Conservation (phyloP, 2,797 vertebrate species). For the Xenops minutus region DNA sequence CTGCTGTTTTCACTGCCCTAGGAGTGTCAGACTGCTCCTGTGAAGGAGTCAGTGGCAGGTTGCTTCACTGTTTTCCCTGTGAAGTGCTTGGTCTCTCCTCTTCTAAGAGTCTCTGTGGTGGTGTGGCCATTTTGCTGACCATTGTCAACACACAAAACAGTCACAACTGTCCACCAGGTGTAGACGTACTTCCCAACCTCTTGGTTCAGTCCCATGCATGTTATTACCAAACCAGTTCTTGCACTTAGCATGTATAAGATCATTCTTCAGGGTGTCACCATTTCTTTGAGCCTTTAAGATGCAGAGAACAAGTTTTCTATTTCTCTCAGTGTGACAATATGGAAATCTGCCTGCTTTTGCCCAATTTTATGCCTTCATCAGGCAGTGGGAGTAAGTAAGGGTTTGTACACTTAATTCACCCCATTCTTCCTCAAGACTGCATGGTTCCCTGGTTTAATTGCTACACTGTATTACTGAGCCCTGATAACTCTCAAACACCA, state of each 20-base stretch:
- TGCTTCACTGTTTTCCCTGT: background rate
- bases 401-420: background rate
- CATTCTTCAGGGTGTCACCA: background rate
- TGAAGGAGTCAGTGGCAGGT: background rate
- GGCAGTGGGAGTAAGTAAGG: background rate
- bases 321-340: background rate
- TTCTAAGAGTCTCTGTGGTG: background rate
- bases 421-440: background rate
- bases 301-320: background rate
- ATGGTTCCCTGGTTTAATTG: background rate
- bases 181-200: background rate
- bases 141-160: background rate
- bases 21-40: background rate
- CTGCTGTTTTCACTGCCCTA: background rate
- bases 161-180: rapidly evolving
- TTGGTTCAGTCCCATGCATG: rapidly evolving
- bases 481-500: background rate
- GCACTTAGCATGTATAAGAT: background rate
- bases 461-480: background rate
- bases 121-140: background rate
- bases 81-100: background rate
- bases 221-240: background rate
- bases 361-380: background rate
- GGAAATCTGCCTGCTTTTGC: background rate
- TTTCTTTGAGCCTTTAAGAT: background rate